Conservation (phyloP, 2,797 vertebrate genomes). For the Tarsius wallacei region DNA sequence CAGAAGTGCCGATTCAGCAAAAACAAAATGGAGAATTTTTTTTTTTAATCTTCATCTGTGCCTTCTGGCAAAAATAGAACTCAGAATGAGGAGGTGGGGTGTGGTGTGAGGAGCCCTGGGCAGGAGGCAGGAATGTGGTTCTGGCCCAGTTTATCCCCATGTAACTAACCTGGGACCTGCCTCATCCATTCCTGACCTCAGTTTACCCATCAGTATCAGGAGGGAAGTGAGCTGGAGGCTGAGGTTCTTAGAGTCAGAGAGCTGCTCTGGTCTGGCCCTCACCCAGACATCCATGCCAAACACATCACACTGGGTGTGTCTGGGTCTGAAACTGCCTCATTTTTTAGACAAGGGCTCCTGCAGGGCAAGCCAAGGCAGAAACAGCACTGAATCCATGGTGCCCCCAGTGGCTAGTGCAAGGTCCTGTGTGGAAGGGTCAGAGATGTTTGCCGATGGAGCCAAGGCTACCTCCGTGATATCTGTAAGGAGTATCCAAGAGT, state of each 20-base stretch:
- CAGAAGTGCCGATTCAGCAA: constrained; percentile 81
- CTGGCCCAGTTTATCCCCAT: background rate
- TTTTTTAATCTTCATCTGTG: constrained; percentile 65
- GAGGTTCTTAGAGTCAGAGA: background rate
- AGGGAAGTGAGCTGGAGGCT: background rate
- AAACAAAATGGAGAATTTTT: constrained; percentile 61
- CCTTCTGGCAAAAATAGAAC: constrained; percentile 53
- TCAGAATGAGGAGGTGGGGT: background rate
- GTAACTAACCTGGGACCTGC: background rate
- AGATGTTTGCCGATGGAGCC: background rate
- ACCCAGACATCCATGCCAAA: background rate
- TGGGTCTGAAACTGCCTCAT: background rate
- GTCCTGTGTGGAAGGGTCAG: background rate
- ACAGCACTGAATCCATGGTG: background rate
- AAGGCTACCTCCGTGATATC: background rate
- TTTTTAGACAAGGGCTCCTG: background rate
- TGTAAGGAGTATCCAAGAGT: background rate
- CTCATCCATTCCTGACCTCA: background rate
- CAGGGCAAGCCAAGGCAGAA: background rate
- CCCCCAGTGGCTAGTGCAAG: background rate
- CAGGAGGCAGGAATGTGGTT: background rate
- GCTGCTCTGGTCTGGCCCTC: background rate
- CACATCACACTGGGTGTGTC: rapidly evolving
- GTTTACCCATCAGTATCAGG: background rate
- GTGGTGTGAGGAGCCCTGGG: background rate